Conservation (phyloP, 2,888 invertebrate species). For the Drosophila affinis region DNA sequence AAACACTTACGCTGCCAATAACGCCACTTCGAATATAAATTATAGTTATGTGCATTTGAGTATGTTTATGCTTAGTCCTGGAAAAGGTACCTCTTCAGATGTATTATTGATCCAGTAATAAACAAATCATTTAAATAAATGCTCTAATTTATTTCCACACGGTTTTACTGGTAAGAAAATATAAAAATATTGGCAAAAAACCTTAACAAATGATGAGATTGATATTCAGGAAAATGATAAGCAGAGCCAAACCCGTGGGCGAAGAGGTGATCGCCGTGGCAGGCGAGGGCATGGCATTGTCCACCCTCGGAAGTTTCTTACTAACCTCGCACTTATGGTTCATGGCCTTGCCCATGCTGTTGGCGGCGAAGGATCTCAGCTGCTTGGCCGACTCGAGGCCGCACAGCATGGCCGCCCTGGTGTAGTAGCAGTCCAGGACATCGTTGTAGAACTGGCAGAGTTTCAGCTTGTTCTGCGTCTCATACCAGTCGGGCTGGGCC, state of each 20-base stretch:
- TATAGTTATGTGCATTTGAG: background rate
- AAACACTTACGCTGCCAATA: slow-evolving; percentile 72
- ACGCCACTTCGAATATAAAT: slow-evolving; percentile 41
- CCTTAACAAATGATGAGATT: background rate
- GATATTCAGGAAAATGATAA: background rate
- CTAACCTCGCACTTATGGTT: slow-evolving; percentile 64
- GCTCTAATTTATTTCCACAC: too few species aligned
- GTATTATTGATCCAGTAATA: too few species aligned
- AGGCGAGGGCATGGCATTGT: slow-evolving; percentile 73
- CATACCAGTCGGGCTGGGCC: slow-evolving; percentile 86
- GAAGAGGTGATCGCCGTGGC: background rate
- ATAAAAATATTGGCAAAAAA: background rate
- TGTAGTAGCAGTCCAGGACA: slow-evolving; percentile 85
- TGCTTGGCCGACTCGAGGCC: slow-evolving; percentile 84
- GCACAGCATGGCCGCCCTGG: slow-evolving; percentile 85
- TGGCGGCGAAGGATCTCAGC: slow-evolving; percentile 77
- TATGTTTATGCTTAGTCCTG: background rate
- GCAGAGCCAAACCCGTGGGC: background rate
- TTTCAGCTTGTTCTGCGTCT: slow-evolving; percentile 82
- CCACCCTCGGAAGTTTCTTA: slow-evolving; percentile 71
- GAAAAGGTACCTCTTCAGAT: too few species aligned
- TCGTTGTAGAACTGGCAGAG: slow-evolving; percentile 84
- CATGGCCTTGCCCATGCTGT: slow-evolving; percentile 66
- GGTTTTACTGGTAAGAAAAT: too few species aligned
- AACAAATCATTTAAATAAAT: too few species aligned